Evolutionary conservation across 2,797 vertebrate genomes (phyloP).

Genomic region (Betta splendens): DNA sequence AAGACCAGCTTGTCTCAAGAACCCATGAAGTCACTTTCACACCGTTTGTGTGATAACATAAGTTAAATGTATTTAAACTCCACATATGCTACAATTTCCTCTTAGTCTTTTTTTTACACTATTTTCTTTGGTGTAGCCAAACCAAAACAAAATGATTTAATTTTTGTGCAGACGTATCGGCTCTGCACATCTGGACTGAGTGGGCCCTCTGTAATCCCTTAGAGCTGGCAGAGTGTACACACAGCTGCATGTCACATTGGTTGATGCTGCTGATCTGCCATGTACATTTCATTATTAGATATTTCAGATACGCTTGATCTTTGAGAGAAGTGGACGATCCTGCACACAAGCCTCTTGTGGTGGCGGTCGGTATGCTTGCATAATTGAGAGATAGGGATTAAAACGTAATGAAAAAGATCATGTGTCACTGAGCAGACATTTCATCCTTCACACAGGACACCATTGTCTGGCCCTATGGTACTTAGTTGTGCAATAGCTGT

Average conservation of each 20-base stretch:
- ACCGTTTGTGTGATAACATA: conserved; percentile 1
- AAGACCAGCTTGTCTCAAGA: conserved; percentile 15
- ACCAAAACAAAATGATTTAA: conserved; percentile 16
- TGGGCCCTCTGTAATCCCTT: conserved; percentile 27
- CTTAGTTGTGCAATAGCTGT: too few relatives aligned
- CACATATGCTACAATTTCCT: neutral
- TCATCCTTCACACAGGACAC: neutral
- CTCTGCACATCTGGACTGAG: conserved; percentile 56
- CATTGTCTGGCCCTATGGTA: neutral
- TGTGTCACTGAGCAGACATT: neutral
- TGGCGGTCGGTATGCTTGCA: neutral
- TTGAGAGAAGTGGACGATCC: conserved; percentile 22
- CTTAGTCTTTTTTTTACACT: neutral
- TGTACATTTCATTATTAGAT: conserved; percentile 24
- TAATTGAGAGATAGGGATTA: neutral
- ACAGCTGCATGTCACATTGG: conserved; percentile 16
- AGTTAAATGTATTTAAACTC: conserved; percentile 2
- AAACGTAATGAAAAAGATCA: neutral
- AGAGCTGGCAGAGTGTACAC: conserved; percentile 14
- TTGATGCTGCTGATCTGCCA: conserved; percentile 18
- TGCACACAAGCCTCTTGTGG: conserved; percentile 17
- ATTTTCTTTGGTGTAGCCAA: conserved; percentile 23
- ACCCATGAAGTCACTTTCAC: conserved; percentile 20
- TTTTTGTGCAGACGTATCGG: conserved; percentile 28
- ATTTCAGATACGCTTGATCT: conserved; percentile 23